Percentiles rank a stretch among this genome's conserved stretches.
These are phyloP conservation scores for human DNA, from an alignment of 2,113 vertebrate species.

Conservation along the genomic window GRCh38 chr3:55801001-55801500, in stretches of 20 bases:
- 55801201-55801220: not conserved
- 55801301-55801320: not conserved
- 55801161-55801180: not conserved
- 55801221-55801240: not conserved
- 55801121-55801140: not conserved
- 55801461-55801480: not conserved
- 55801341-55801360: not conserved
- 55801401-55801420: not conserved
- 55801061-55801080: not conserved
- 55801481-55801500: not conserved
- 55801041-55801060: not conserved
- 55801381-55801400: not conserved
- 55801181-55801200: not conserved
- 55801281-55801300: not conserved
- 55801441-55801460: not conserved
- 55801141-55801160: not conserved
- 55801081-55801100: conserved; percentile 11
- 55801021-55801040: not conserved
- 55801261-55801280: not conserved
- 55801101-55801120: not conserved
- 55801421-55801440: not conserved
- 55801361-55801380: not conserved
- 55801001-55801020: not conserved
- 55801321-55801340: not conserved
- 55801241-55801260: not conserved